Base-by-base conservation (phyloP, 2,888 invertebrate genomes). In the Calephelis perditalis region DNA sequence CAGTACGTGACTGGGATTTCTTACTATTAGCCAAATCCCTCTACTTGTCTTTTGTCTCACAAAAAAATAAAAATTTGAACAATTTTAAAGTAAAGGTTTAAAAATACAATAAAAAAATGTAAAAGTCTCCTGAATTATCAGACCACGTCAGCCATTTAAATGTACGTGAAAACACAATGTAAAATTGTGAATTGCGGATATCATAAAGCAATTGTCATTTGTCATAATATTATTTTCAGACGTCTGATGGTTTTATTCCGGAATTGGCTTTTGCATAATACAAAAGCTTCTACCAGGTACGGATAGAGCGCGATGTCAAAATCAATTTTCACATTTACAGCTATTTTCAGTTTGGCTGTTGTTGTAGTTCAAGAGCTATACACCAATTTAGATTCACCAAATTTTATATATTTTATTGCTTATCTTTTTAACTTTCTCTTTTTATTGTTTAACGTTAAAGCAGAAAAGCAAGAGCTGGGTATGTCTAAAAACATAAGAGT, bases 281-380 rank as follows among this genome's bases (percentile, higher is more conserved):
- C 72, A 84, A 69, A 70, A 78, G 75, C 75, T 75, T 76, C 74
- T 73, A 74, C 68, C 72, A 74, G 74, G 70, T 71, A 73, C 74
- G 67, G 74, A 78, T 82, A 83, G 80, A 83, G 79, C 77, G 74
- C 71, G 73, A 75, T 74, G 84, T 86, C 86, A 83, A 82, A 86
- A 86, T 84, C 84, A 86, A 85, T 86, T 84, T 85, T 77, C 82
- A 79, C 81, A 74, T 83, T 84, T 81, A 82, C 78, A 81, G 80
- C 86, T 87, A 86, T 87, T 87, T 84, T 78, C 77, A 79, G 78
- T 79, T 76, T 77, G 74, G 79, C 68, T 69, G 70, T 67, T 65
- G 62, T 66, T 58, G 47, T 78, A 78, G 79, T 59, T 65, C 64
- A 63, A 66, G 78, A 79, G 62, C 49, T 49, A 49, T 1, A 6